Base-by-base conservation (phyloP, 1,140 invertebrate species). In the Diploscapter pachys region DNA sequence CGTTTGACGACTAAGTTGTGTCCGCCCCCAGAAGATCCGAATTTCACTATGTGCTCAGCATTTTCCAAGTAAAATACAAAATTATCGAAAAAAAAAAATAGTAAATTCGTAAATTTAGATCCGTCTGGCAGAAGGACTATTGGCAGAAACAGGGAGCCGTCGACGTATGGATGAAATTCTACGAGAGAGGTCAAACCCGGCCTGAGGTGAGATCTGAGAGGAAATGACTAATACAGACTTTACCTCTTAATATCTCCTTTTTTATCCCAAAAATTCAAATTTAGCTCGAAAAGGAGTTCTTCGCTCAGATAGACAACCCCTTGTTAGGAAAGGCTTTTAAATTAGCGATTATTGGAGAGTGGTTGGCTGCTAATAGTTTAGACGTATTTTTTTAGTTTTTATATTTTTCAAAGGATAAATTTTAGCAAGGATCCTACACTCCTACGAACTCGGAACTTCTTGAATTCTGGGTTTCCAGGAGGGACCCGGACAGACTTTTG, bases 81-180 rank as follows among this genome's bases (percentile, higher is more conserved):
- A 68, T 59, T 9, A 59, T 31, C 31, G 31, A 31, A 31, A 31
- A 31, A 31, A 31, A 31, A 11, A 13, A 11, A 11, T 13, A 13
- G 57, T 13, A 59, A 11, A 9, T 13, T 64, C n/a, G 5, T 48
- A 13, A 31, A 31, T 31, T 31, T 31, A 31, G 31, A 67, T 85
- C 83, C 57, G 83, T 85, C 31, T 85, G 83, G 83, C 83, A 85
- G 77, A 85, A 85, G 63, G 83, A 85, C 54, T 85, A 85, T 54
- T 85, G 83, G 83, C 83, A 85, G 67, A 85, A 85, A 57, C 78
- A 85, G 51, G 83, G 83, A n/a, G 83, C 83, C 9, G 80, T 85
- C 3, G 83, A 85, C 75, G 81, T 83, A 13, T 82, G 81, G 81
- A 85, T 85, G 83, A 85, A 85, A 63, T 85, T 85, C 75, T 85